Percentiles rank a stretch among this genome's conserved stretches.
Evolutionary conservation across 2,113 vertebrate genomes (phyloP).

Genomic region (Engraulis encrasicolus): DNA sequence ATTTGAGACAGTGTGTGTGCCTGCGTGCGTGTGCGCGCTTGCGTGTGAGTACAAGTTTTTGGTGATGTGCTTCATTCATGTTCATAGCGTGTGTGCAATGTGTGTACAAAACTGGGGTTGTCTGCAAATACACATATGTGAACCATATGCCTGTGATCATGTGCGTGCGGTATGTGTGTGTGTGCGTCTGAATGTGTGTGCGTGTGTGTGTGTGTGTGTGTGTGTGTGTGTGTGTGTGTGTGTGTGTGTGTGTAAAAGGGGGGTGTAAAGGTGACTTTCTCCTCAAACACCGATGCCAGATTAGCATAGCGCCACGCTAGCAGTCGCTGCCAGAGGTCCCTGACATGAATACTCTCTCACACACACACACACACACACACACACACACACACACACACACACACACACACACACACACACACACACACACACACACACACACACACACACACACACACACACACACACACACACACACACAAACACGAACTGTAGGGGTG

Average conservation of each 20-base stretch:
- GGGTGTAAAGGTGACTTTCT: slow-evolving; percentile 52
- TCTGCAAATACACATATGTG: too few relatives aligned
- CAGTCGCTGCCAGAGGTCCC: slow-evolving; percentile 54
- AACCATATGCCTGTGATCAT: too few relatives aligned
- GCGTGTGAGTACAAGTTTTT: too few relatives aligned
- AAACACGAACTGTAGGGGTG: too few relatives aligned
- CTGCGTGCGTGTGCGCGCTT: background rate
- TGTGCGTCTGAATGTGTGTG: background rate
- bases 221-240: slow-evolving; percentile 43
- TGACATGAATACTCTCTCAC: background rate
- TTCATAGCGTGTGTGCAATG: background rate
- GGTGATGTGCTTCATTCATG: background rate
- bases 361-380: slow-evolving; percentile 18
- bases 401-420: too few relatives aligned
- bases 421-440: too few relatives aligned
- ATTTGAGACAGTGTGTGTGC: background rate
- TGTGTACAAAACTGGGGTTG: too few relatives aligned
- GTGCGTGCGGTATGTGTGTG: background rate
- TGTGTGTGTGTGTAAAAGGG: slow-evolving; percentile 35
- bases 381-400: slow-evolving; percentile 40
- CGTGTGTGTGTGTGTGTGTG: background rate
- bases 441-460: too few relatives aligned
- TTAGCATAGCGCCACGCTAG: slow-evolving; percentile 65
- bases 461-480: too few relatives aligned
- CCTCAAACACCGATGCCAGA: slow-evolving; percentile 53